Base-by-base conservation (phyloP, 2,113 vertebrate species). In the Crotalus horridus region DNA sequence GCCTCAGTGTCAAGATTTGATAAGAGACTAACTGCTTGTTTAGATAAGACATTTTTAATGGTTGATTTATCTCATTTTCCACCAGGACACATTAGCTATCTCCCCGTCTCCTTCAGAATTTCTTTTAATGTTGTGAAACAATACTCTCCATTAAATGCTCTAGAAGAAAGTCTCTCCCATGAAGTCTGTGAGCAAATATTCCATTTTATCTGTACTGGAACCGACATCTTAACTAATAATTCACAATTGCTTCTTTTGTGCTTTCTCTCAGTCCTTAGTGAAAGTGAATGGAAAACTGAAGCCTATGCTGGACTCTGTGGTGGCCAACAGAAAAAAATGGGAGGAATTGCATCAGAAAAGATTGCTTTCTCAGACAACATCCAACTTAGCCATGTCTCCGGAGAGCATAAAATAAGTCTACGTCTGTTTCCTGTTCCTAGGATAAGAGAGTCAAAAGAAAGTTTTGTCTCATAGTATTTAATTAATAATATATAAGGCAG, bases 251-350 rank as follows among this genome's bases (percentile, higher is more conserved):
- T 61, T n/a, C 61, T 86, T 46, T 94, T 89, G 87, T 89, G 12
- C 90, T 91, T 92, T 81, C 94, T 96, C 12, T 43, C 92, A 99
- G 99, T 98, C 98, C 23, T 96, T 99, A 95, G 99, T 98, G 94
- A 99, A 99, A 96, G 96, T 99, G 95, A 99, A 99, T 95, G 98
- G 96, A 43, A 99, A 99, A 97, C 98, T 99, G 93, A 98, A 99
- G 97, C 98, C 99, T 0, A 99, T 99, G 99, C 94, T 99, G 93
- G 99, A 99, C 94, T 98, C 98, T 0, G 98, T 99, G 96, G 96
- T 96, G 93, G 97, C 95, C 43, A 99, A 99, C 90, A 98, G 99
- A 96, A 97, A 94, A 91, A 99, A 98, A 93, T 99, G 99, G 99
- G 98, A 99, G 94, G 99, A 99, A 92, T 94, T 99, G 95, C 98